Percentiles rank a stretch among this genome's conserved stretches.
Evolutionary conservation across 2,888 invertebrate species (phyloP).

Genomic region (Spialia ferax): DNA sequence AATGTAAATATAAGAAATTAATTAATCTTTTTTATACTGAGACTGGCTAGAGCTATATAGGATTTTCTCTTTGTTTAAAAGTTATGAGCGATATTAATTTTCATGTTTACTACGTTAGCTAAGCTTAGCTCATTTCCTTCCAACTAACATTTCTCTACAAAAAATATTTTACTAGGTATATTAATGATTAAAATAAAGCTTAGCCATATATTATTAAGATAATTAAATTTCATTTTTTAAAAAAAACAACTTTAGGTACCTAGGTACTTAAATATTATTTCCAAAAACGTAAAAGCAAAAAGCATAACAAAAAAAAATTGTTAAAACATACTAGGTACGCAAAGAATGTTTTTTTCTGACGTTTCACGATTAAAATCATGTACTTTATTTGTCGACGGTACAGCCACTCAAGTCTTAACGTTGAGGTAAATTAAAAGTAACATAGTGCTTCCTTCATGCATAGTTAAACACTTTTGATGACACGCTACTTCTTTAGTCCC

Average conservation of each 20-base stretch:
- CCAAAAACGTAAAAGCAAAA: neutral
- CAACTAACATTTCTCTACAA: constrained; percentile 14
- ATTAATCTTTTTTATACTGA: constrained; percentile 31
- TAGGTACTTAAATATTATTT: neutral
- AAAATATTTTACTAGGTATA: neutral
- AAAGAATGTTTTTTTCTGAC: neutral
- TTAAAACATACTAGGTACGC: neutral
- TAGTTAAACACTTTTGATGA: constrained; percentile 82
- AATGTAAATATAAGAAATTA: constrained; percentile 24
- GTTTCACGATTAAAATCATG: neutral
- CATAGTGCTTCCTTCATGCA: constrained; percentile 80
- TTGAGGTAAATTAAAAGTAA: constrained; percentile 82
- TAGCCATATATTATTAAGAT: neutral
- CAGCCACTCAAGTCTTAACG: constrained; percentile 69
- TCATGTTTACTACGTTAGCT: constrained; percentile 20
- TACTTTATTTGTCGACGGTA: constrained; percentile 43
- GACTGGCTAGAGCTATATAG: neutral
- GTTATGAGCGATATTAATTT: constrained; percentile 37
- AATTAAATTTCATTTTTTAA: neutral
- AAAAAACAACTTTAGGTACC: too few relatives aligned
- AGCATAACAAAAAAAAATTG: neutral
- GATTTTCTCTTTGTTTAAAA: constrained; percentile 24
- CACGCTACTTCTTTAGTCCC: constrained; percentile 73
- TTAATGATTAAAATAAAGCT: neutral
- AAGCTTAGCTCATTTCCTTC: constrained; percentile 19